Evolutionary conservation across 1,140 invertebrate species (phyloP), one percentile per base, ranked within the genome.

Genomic region (Cotesia typhae): DNA sequence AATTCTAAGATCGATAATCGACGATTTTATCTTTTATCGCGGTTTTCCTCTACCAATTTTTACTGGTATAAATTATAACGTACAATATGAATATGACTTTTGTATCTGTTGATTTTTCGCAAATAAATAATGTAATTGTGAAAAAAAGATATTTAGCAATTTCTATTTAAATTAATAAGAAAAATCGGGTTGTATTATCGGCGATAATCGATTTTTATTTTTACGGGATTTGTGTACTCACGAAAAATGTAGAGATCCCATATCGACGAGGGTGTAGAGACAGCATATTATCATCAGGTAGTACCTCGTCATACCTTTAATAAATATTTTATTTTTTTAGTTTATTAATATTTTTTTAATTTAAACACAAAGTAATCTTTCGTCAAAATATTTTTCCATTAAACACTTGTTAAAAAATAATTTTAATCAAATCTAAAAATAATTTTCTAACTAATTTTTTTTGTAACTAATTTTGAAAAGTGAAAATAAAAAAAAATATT

Each of bases 201-300:
- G 59, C 63, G 70, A 72, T 66, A 47, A 72, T 72, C 36, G 52
- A 55, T 72, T 14, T 10, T 35, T 51, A 41, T 4, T 20, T 59
- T 47, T 66, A 65, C 51, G n/a, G 52, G 37, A 14, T 17, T 9
- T 10, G 6, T 59, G 63, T 84, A 87, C 85, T 87, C 79, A 87
- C 85, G 85, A 80, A 79, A 85, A 86, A 70, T 85, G 83, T 69
- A 83, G 78, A 67, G 84, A 80, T 70, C 79, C 84, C 80, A 85
- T 86, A 76, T 85, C 83, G 70, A 86, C 79, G 67, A 86, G 78
- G 74, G 81, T 83, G 78, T 83, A 86, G 57, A 87, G 82, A 79
- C 85, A 87, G 84, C 84, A 85, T 77, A 87, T 75, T 78, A 87
- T 80, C 74, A 85, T 78, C 75, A 86, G 81, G 80, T 79, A 87